These are phyloP conservation scores for Dicrurus megarhynchus DNA, from an alignment of 2,113 vertebrate species.

Conservation along the genomic window DNA sequence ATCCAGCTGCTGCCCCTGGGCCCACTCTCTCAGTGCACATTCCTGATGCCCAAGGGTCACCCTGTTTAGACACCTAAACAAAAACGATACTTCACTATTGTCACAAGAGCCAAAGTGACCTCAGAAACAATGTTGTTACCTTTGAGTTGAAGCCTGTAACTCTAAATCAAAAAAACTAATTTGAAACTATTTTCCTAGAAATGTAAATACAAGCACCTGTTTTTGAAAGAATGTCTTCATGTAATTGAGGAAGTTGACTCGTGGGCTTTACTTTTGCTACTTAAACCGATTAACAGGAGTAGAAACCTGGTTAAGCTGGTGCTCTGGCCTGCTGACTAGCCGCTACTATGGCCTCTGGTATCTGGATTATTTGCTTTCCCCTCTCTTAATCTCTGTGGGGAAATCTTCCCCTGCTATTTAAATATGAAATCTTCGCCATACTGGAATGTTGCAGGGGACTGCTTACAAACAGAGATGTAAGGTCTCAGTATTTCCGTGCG, in stretches of 20 bases:
- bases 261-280: background rate
- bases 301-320: background rate
- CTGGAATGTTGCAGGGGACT: conserved; percentile 25
- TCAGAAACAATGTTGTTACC: background rate
- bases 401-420: background rate
- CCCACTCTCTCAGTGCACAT: background rate
- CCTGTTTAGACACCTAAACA: background rate
- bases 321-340: background rate
- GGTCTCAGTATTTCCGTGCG: background rate
- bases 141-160: background rate
- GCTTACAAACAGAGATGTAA: conserved; percentile 21
- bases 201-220: background rate
- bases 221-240: background rate
- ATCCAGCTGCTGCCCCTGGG: background rate
- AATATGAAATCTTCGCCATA: background rate
- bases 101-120: background rate
- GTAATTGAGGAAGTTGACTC: background rate
- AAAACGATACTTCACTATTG: background rate
- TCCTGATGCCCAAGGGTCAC: background rate
- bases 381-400: background rate
- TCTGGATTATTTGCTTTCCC: conserved; percentile 44
- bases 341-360: conserved; percentile 1
- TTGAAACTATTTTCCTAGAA: background rate
- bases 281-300: background rate
- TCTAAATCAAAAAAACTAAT: background rate